Base-by-base conservation (phyloP, 2,113 vertebrate species). In the Penelope pileata region DNA sequence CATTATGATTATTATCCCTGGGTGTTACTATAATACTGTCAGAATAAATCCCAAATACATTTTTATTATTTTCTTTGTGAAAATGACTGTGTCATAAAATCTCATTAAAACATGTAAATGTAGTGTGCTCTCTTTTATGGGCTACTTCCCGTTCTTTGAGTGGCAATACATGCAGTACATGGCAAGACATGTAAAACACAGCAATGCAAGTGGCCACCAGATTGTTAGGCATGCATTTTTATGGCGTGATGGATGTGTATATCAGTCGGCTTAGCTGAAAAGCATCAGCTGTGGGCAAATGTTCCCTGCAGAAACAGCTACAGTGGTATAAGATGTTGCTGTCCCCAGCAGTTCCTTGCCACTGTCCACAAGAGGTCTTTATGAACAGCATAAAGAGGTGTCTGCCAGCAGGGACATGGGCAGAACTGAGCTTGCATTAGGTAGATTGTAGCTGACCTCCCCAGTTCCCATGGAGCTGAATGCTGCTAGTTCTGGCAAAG, bases 61-160 rank as follows among this genome's bases (percentile, higher is more conserved):
- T 94, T 84, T 87, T 43, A 38, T 48, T 94, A 91, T 95, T 83
- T 96, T 93, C 91, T 91, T 79, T 96, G 87, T 92, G 91, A 95
- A 96, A 80, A 82, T 84, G 83, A 69, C 58, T 75, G 59, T 86
- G 66, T 91, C 90, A 48, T 89, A 87, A 96, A 77, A 94, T 90
- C 47, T 91, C 74, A 94, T 93, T 93, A 87, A 96, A 95, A 56
- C 54, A 54, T 73, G 51, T 95, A 86, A 94, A 86, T 88, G 53
- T 80, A 79, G 59, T 22, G 9, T 88, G 48, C 70, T 90, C n/a
- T 82, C 47, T 91, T 90, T 95, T 87, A 60, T 59, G 56, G 60
- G 30, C 53, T 88, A 23, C 73, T 91, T 91, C 14, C 1, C 88
- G 66, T 94, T 95, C 93, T 95, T 82, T 90, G 86, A 78, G 42